Conservation (phyloP, 2,888 invertebrate genomes). For the Eurytoma adleriae region DNA sequence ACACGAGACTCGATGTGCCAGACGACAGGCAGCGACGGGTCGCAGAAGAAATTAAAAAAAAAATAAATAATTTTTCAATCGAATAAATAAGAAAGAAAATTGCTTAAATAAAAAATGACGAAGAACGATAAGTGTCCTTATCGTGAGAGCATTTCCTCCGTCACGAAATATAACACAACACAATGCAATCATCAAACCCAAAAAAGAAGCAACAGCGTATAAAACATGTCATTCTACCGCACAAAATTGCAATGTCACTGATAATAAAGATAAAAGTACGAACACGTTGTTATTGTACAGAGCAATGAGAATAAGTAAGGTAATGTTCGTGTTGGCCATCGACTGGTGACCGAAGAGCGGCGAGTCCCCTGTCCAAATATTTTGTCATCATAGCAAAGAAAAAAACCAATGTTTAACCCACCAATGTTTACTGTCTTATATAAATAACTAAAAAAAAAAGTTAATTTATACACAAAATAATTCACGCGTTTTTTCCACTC, state of each 20-base stretch:
- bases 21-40: conserved; percentile 68
- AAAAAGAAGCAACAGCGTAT: conserved; percentile 48
- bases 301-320: conserved; percentile 33
- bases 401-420: conserved; percentile 17
- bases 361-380: conserved; percentile 36
- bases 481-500: conserved; percentile 38
- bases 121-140: not conserved
- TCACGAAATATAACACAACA: conserved; percentile 45
- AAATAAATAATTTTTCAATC: not conserved
- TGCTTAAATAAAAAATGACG: conserved; percentile 4
- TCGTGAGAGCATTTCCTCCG: conserved; percentile 12
- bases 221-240: conserved; percentile 36
- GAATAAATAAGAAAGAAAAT: not conserved
- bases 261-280: not conserved
- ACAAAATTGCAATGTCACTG: conserved; percentile 36
- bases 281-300: conserved; percentile 23
- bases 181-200: conserved; percentile 52
- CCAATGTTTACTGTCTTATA: conserved; percentile 31
- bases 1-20: conserved; percentile 74
- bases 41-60: conserved; percentile 28
- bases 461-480: conserved; percentile 6
- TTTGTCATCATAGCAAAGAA: conserved; percentile 17
- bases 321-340: conserved; percentile 54
- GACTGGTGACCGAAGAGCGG: conserved; percentile 54
- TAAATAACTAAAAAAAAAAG: conserved; percentile 19